These are phyloP conservation scores for Drosophila quadrilineata DNA, from an alignment of 1,140 invertebrate species.

Conservation along the genomic window DNA sequence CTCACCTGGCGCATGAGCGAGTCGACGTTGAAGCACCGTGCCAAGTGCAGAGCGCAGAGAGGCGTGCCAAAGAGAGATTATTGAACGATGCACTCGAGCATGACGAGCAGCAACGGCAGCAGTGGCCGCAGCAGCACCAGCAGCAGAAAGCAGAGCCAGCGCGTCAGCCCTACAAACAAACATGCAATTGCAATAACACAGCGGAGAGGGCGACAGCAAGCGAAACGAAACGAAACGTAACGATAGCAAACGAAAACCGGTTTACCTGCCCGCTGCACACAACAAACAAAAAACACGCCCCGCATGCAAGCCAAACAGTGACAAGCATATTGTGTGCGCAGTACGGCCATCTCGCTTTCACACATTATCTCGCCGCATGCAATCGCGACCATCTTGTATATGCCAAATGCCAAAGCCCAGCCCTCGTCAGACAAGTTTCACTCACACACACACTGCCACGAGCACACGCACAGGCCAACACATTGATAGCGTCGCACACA, in stretches of 20 bases:
- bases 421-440: slow-evolving; percentile 64
- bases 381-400: slow-evolving; percentile 72
- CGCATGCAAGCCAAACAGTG: slow-evolving; percentile 56
- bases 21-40: slow-evolving; percentile 53
- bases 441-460: slow-evolving; percentile 5
- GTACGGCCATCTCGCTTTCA: slow-evolving; percentile 28
- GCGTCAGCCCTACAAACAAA: slow-evolving; percentile 45
- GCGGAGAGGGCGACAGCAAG: slow-evolving; percentile 13
- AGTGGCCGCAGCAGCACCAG: slow-evolving; percentile 18
- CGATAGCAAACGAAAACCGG: slow-evolving; percentile 43
- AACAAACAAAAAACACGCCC: slow-evolving; percentile 74
- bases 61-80: slow-evolving; percentile 75
- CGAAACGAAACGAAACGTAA: slow-evolving; percentile 25
- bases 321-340: slow-evolving; percentile 58
- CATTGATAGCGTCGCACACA: background rate
- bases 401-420: slow-evolving; percentile 64
- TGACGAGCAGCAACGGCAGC: slow-evolving; percentile 43
- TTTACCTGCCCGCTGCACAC: slow-evolving; percentile 54
- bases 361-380: slow-evolving; percentile 24
- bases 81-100: slow-evolving; percentile 79
- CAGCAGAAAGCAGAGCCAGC: slow-evolving; percentile 13
- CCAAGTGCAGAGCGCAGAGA: slow-evolving; percentile 77
- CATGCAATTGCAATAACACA: slow-evolving; percentile 56
- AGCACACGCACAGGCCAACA: background rate
- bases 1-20: slow-evolving; percentile 50